Evolutionary conservation across 1,140 invertebrate species (phyloP).

Genomic region (Zeugodacus cucurbitae): DNA sequence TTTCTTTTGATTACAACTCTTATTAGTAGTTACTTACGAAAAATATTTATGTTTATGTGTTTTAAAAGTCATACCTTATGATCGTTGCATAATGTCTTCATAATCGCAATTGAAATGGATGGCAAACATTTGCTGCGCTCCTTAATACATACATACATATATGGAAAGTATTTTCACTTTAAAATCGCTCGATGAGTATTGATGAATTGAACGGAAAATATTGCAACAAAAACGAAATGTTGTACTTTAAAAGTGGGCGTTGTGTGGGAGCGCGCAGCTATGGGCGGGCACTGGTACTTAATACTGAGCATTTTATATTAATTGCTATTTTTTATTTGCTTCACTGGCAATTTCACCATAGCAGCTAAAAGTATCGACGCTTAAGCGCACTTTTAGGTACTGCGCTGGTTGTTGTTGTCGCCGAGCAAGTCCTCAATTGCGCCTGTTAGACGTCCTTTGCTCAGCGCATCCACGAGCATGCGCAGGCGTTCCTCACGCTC

Average conservation of each 20-base stretch:
- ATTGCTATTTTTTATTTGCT: neutral
- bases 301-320: neutral
- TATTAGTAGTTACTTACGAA: neutral
- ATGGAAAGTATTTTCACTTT: neutral
- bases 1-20: neutral
- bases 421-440: conserved; percentile 59
- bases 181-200: neutral
- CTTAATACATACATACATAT: neutral
- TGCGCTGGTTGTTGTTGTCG: conserved; percentile 57
- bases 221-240: conserved; percentile 21
- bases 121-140: neutral
- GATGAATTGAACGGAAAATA: neutral
- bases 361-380: neutral
- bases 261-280: neutral
- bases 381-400: conserved; percentile 16
- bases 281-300: conserved; percentile 11
- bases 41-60: neutral
- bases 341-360: neutral
- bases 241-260: conserved; percentile 23
- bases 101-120: neutral
- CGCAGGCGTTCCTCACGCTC: conserved; percentile 64
- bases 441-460: conserved; percentile 62
- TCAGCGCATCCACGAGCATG: conserved; percentile 64
- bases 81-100: neutral
- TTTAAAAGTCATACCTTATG: neutral